Conservation (phyloP, 2,113 vertebrate species). For the Salvelinus alpinus region DNA sequence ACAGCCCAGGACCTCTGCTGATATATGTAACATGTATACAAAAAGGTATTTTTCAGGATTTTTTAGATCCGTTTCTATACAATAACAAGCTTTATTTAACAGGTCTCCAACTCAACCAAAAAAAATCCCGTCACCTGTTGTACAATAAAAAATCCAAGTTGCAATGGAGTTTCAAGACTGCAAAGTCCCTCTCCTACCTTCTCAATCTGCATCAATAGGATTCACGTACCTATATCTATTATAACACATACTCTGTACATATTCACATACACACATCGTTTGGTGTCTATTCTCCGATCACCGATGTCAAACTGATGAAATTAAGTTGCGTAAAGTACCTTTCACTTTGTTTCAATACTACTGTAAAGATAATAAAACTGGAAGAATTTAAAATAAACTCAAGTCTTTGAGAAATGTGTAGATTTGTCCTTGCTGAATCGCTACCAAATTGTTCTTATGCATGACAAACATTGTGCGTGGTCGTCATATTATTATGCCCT, state of each 20-base stretch:
- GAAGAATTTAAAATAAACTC: no score
- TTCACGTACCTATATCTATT: not conserved
- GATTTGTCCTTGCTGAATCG: not conserved
- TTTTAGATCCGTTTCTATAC: not conserved
- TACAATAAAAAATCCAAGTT: not conserved
- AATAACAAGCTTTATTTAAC: not conserved
- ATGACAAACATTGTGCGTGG: not conserved
- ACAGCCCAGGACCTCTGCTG: not conserved
- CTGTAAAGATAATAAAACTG: not conserved
- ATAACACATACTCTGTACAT: no score
- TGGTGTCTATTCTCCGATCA: not conserved
- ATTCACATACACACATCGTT: no score
- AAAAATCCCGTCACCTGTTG: not conserved
- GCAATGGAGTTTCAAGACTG: not conserved
- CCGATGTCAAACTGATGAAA: not conserved
- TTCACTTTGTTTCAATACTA: no score
- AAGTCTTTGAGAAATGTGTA: not conserved
- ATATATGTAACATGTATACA: not conserved
- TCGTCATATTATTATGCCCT: not conserved
- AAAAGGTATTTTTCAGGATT: not conserved
- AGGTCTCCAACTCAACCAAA: not conserved
- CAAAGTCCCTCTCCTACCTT: not conserved
- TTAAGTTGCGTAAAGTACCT: not conserved
- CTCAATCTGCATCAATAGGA: not conserved
- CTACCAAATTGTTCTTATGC: not conserved